phyloP scores from a whole-genome alignment of 2,797 vertebrate genomes.

The Furcifer pardalis region DNA sequence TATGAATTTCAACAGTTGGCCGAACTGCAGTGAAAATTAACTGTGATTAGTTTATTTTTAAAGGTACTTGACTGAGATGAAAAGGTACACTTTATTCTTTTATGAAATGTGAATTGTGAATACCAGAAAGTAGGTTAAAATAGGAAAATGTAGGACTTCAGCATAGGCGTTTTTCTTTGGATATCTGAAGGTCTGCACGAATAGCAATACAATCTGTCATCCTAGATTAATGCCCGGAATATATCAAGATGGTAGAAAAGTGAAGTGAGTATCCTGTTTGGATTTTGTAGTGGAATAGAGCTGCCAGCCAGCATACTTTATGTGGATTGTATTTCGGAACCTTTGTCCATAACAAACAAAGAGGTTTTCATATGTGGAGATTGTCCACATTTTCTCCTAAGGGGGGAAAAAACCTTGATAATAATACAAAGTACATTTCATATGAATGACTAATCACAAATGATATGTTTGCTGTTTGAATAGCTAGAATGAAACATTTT shows the following conservation, averaged over 20 bases:
- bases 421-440: background rate
- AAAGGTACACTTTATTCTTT: background rate
- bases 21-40: background rate
- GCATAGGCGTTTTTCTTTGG: background rate
- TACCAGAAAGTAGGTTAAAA: background rate
- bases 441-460: background rate
- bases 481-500: no score
- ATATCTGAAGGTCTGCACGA: background rate
- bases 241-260: background rate
- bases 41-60: background rate
- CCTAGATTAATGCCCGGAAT: background rate
- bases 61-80: background rate
- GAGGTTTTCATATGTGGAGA: background rate
- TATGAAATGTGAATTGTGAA: background rate
- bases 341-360: background rate
- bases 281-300: background rate
- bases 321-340: constrained; percentile 1
- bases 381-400: background rate
- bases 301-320: background rate
- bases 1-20: no score
- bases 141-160: background rate
- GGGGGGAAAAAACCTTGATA: background rate
- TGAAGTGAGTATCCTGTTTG: background rate
- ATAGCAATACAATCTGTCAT: background rate
- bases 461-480: background rate